Evolutionary conservation across 1,140 invertebrate genomes (phyloP).

Genomic region (Drosophila ogumai): DNA sequence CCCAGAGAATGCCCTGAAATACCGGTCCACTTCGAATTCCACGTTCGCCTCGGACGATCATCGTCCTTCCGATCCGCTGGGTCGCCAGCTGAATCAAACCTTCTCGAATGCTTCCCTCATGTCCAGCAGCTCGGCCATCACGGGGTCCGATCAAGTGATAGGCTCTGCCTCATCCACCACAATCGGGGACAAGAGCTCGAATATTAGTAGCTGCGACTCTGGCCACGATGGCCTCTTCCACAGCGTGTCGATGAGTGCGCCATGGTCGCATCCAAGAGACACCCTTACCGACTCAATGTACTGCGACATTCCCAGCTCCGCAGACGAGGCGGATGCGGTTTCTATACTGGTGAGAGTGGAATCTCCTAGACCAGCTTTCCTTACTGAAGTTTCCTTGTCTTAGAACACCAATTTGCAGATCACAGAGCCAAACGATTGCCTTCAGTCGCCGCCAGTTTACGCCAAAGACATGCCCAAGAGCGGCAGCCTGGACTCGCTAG

Average conservation of each 20-base stretch:
- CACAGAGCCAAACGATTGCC: constrained; percentile 51
- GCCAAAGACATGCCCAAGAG: constrained; percentile 67
- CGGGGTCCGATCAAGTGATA: constrained; percentile 56
- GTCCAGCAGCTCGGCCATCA: constrained; percentile 66
- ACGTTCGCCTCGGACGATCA: constrained; percentile 59
- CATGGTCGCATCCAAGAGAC: constrained; percentile 46
- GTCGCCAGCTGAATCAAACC: constrained; percentile 70
- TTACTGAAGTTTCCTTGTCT: not conserved
- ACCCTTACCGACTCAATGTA: constrained; percentile 67
- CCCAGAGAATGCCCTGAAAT: constrained; percentile 69
- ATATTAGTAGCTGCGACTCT: constrained; percentile 75
- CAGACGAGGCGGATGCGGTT: constrained; percentile 61
- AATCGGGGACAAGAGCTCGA: constrained; percentile 71
- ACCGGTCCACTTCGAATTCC: constrained; percentile 60
- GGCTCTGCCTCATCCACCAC: constrained; percentile 65
- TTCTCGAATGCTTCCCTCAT: constrained; percentile 71
- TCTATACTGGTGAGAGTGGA: constrained; percentile 44
- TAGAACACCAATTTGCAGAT: constrained; percentile 62
- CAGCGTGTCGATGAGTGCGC: constrained; percentile 70
- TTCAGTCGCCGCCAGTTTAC: constrained; percentile 36
- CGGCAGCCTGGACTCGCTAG: constrained; percentile 46
- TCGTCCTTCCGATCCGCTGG: constrained; percentile 22
- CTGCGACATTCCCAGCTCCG: constrained; percentile 74
- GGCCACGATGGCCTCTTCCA: constrained; percentile 79
- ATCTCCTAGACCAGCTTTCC: not conserved